phyloP scores from a whole-genome alignment of 2,888 invertebrate genomes.

The Polyommatus iphigenia region DNA sequence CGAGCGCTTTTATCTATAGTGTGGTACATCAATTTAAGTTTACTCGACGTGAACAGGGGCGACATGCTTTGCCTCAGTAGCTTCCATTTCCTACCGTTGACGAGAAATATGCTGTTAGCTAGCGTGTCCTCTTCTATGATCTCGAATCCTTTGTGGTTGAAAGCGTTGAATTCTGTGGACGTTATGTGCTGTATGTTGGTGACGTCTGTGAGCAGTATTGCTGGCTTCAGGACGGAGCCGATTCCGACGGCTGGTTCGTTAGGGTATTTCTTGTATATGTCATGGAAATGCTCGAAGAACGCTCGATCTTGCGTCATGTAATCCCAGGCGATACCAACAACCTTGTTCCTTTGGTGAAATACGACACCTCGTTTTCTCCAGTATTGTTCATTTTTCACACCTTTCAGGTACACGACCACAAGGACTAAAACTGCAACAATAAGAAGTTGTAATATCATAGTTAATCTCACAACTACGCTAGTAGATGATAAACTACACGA shows the following conservation, averaged over 20 bases:
- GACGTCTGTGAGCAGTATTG: conserved; percentile 43
- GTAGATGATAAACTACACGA: too few species aligned
- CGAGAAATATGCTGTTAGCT: conserved; percentile 52
- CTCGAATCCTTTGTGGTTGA: conserved; percentile 52
- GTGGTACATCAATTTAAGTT: conserved; percentile 61
- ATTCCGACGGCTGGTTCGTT: conserved; percentile 53
- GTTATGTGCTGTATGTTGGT: conserved; percentile 37
- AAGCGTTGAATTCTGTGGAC: conserved; percentile 49
- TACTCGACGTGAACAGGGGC: conserved; percentile 58
- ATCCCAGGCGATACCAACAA: conserved; percentile 52
- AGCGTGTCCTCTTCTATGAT: conserved; percentile 49
- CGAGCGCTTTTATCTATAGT: conserved; percentile 57
- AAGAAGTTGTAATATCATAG: not conserved
- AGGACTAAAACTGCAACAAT: not conserved
- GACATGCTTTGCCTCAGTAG: conserved; percentile 60
- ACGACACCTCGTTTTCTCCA: conserved; percentile 55
- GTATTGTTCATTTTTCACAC: conserved; percentile 50
- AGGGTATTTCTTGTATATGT: conserved; percentile 51
- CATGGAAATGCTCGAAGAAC: conserved; percentile 50
- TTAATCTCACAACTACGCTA: not conserved
- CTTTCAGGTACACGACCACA: conserved; percentile 29
- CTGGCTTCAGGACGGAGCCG: conserved; percentile 42
- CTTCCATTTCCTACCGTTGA: conserved; percentile 57
- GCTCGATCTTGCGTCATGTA: conserved; percentile 45
- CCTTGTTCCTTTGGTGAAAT: conserved; percentile 48